Conservation (phyloP, 2,113 vertebrate species). For the Chamaetylas fuelleborni region DNA sequence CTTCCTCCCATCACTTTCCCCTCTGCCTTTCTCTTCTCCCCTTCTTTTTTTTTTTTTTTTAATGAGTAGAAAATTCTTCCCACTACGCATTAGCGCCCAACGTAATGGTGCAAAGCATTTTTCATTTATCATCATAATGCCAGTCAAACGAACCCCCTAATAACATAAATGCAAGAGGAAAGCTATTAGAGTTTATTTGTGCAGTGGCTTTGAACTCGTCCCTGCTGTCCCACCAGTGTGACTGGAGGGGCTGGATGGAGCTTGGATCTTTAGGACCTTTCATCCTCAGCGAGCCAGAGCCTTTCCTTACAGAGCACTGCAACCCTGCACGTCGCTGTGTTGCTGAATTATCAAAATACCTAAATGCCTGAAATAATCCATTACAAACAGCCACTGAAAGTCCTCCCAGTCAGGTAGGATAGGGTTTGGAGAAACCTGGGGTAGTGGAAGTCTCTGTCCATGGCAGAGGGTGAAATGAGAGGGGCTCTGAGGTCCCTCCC, state of each 20-base stretch:
- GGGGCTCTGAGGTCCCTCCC: background rate
- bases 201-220: constrained; percentile 58
- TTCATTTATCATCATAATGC: constrained; percentile 78
- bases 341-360: background rate
- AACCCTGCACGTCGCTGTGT: accelerated
- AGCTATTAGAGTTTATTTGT: constrained; percentile 73
- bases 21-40: background rate
- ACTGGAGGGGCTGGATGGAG: background rate
- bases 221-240: background rate
- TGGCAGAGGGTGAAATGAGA: background rate
- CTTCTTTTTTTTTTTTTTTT: background rate
- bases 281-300: background rate
- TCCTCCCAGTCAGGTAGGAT: background rate
- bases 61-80: constrained; percentile 59
- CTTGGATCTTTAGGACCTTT: background rate
- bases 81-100: constrained; percentile 67
- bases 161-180: constrained; percentile 67
- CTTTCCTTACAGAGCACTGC: background rate
- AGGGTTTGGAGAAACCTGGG: background rate
- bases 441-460: background rate
- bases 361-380: background rate
- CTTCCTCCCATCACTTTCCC: background rate
- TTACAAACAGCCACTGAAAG: background rate
- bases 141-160: constrained; percentile 73
- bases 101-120: constrained; percentile 75